Evolutionary conservation across 2,113 vertebrate species (phyloP).

Genomic region (Benitochromis conjunctus): DNA sequence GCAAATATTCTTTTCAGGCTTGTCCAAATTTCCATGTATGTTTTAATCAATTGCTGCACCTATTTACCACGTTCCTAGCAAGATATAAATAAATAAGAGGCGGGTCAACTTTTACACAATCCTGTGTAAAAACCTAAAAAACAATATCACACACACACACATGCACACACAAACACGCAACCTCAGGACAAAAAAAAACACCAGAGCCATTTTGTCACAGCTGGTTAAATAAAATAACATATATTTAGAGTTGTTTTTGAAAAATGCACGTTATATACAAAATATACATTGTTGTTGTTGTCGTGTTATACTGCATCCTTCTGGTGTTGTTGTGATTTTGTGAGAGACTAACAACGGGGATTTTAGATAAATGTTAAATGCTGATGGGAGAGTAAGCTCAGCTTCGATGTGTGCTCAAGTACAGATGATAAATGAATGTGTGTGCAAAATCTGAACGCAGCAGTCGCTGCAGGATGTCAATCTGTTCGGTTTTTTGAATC

Average conservation of each 20-base stretch:
- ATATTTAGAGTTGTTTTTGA: not conserved
- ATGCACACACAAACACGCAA: not conserved
- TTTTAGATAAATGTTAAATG: not conserved
- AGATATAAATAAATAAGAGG: not conserved
- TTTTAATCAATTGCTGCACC: not conserved
- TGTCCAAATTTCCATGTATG: not conserved
- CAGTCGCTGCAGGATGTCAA: not conserved
- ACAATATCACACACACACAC: not conserved
- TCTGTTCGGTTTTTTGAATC: not conserved
- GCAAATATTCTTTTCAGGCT: not conserved
- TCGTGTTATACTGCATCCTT: not conserved
- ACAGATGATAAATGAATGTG: constrained; percentile 6
- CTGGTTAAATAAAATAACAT: not conserved
- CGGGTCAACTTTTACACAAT: not conserved
- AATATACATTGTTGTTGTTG: not conserved
- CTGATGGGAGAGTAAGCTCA: not conserved
- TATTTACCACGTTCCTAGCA: not conserved
- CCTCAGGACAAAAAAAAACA: not conserved
- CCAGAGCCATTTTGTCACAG: not conserved
- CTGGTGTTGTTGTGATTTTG: not conserved
- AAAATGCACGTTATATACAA: not conserved
- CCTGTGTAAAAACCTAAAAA: not conserved
- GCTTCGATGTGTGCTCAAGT: not conserved
- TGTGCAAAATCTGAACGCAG: constrained; percentile 3
- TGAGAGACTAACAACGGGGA: not conserved